A percentile compares a stretch with the other conserved stretches of the same genome.
phyloP scores from a whole-genome alignment of 2,113 vertebrate species.

The Pipra filicauda region DNA sequence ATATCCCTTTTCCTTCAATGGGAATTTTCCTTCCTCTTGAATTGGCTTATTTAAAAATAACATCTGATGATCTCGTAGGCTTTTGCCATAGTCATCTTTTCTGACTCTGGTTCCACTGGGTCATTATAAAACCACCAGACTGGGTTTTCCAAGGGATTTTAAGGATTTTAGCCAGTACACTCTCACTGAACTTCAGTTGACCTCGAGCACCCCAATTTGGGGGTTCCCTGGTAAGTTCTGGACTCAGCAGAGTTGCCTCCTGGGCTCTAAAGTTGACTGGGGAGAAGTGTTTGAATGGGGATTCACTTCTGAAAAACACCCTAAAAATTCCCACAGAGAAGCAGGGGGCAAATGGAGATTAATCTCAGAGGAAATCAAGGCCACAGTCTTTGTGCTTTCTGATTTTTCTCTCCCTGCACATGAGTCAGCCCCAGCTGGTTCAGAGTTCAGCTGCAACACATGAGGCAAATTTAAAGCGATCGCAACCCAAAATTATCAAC shows the following conservation, averaged over 20 bases:
- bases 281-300: not conserved
- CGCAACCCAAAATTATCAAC: not conserved
- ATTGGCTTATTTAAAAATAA: slow-evolving; percentile 40
- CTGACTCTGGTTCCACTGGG: not conserved
- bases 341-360: not conserved
- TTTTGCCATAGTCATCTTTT: slow-evolving; percentile 31
- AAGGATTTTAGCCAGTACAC: not conserved
- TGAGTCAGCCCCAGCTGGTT: slow-evolving; percentile 38
- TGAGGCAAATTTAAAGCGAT: slow-evolving; percentile 17
- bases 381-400: not conserved
- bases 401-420: not conserved
- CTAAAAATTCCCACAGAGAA: not conserved
- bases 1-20: slow-evolving; percentile 44
- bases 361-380: slow-evolving; percentile 20
- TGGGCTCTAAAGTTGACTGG: not conserved
- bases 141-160: not conserved
- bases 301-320: not conserved
- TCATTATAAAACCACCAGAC: not conserved
- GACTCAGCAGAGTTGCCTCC: not conserved
- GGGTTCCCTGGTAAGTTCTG: not conserved
- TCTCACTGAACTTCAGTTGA: not conserved
- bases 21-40: slow-evolving; percentile 52
- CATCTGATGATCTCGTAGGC: not conserved
- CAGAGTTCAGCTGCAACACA: slow-evolving; percentile 7
- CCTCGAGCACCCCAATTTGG: not conserved